Base-by-base conservation (phyloP, 2,797 vertebrate genomes). In the Gadopsis marmoratus region DNA sequence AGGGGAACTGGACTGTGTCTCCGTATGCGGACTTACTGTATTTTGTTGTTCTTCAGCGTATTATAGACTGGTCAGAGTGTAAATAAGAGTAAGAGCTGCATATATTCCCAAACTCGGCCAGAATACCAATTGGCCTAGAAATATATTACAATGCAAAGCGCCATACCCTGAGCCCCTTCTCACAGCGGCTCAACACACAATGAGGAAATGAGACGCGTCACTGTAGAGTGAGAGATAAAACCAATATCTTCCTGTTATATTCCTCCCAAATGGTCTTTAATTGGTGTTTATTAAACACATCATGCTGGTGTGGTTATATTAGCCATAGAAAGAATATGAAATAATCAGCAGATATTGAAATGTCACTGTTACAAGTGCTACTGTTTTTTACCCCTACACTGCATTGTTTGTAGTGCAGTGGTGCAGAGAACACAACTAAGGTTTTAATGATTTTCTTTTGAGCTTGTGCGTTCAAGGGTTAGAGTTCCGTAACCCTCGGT, bases 51-150 rank as follows among this genome's bases (percentile, higher is more conserved):
- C 41, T 71, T 66, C 4, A 56, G 58, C 0, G 12, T 35, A 54
- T 83, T 48, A 58, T 37, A 50, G 84, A 59, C n/a, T 19, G 58
- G 47, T 75, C 47, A 63, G 64, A 75, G 78, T 86, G 74, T 59
- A 85, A 82, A 87, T 68, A 45, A 83, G 26, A 85, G 73, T 26
- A 45, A 60, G 73, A 79, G 35, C 76, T 51, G 65, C 17, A 3
- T 83, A 78, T 71, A 69, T 74, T 75, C 71, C 14, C 74, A 6
- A n/a, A 75, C 69, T 76, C 59, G 26, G 39, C 23, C 72, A 61
- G 90, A 89, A 91, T 91, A 90, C 67, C 78, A 93, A 88, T 87
- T 62, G 72, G 80, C 65, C 55, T 37, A 61, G 33, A 41, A 68
- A 75, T 67, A 77, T 81, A 86, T 90, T 89, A 79, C 74, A 70